Base-by-base conservation (phyloP, 1,140 invertebrate species). In the Drepana arcuata region DNA sequence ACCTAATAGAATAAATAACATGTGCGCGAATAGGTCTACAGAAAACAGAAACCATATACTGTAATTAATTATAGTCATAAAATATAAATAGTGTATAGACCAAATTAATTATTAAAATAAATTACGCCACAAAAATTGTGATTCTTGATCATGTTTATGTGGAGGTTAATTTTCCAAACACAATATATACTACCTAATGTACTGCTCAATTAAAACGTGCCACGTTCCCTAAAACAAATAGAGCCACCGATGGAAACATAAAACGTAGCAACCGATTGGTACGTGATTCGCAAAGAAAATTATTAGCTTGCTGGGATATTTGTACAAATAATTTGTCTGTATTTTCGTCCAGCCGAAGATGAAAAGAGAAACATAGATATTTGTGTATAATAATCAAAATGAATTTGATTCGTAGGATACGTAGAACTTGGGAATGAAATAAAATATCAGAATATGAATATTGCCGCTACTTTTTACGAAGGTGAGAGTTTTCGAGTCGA, bases 281-380 rank as follows among this genome's bases (percentile, higher is more conserved):
- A 48, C 50, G 50, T 53, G 50, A 48, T 43, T 23, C 29, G 44
- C 26, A 42, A 43, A 29, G 14, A 33, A 48, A 52, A 43, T 34
- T 33, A 35, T 38, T 9, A 21, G 4, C 18, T 21, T 21, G 18
- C 9, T 5, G 18, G 4, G 18, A 4, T 21, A 5, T 21, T 21
- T 9, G 4, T 5, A 21, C 9, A 5, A 5, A 21, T 21, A 9
- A 4, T 21, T 5, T 5, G 18, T 21, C n/a, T n/a, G n/a, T n/a
- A n/a, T n/a, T n/a, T n/a, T n/a, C n/a, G n/a, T n/a, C n/a, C n/a
- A n/a, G n/a, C n/a, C n/a, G n/a, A n/a, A n/a, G n/a, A n/a, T n/a
- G n/a, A n/a, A n/a, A n/a, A n/a, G n/a, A n/a, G n/a, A n/a, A n/a
- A 21, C 18, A 4, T 21, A 4, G 18, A 5, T 21, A 5, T 5